These are phyloP conservation scores for Glaucomys volans DNA, from an alignment of 2,113 vertebrate species.

Conservation along the genomic window DNA sequence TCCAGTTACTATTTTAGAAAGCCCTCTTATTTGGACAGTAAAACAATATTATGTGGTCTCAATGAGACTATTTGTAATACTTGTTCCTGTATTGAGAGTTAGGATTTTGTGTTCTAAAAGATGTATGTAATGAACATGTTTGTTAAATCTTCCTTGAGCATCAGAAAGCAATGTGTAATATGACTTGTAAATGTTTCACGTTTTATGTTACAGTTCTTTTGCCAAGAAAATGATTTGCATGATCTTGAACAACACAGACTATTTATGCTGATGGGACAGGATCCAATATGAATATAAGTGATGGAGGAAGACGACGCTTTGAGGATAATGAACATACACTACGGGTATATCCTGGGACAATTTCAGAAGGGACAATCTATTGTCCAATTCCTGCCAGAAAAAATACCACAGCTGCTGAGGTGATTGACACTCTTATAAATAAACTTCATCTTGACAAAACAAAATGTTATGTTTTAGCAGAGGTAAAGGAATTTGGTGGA, in stretches of 20 bases:
- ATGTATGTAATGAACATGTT: not conserved
- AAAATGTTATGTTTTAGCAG: constrained; percentile 96
- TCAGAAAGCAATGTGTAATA: constrained; percentile 27
- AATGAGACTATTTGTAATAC: constrained; percentile 5
- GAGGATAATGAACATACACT: constrained; percentile 96
- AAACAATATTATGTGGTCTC: not conserved
- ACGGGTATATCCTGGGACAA: constrained; percentile 96
- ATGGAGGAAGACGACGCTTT: constrained; percentile 98
- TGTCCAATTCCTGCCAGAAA: constrained; percentile 96
- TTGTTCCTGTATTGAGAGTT: not conserved
- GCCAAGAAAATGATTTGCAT: constrained; percentile 87
- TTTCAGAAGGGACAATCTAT: constrained; percentile 97
- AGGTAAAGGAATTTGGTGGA: constrained; percentile 98
- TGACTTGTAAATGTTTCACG: constrained; percentile 57
- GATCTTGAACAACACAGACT: constrained; percentile 88
- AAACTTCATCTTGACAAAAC: constrained; percentile 95
- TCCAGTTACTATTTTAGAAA: constrained; percentile 23
- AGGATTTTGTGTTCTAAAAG: constrained; percentile 49
- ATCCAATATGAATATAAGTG: constrained; percentile 97
- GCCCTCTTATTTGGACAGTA: not conserved
- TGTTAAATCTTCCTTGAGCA: constrained; percentile 24
- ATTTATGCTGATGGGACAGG: constrained; percentile 93
- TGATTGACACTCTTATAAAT: constrained; percentile 94
- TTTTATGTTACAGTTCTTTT: constrained; percentile 87
- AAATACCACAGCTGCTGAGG: constrained; percentile 96